Base-by-base conservation (phyloP, 2,113 vertebrate species). In the Xenopus borealis region DNA sequence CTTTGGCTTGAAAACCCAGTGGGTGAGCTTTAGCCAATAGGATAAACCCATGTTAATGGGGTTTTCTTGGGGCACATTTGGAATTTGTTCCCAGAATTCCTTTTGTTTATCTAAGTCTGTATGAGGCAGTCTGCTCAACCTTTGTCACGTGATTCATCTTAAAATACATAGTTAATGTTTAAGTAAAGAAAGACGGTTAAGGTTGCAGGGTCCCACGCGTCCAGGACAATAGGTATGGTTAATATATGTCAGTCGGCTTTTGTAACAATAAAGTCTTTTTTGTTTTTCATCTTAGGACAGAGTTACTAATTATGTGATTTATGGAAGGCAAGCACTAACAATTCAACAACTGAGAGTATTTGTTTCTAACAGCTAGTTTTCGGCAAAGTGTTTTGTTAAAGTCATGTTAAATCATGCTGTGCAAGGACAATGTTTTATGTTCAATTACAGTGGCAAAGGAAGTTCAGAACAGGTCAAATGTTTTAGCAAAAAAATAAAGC, bases 271-370 rank as follows among this genome's bases (percentile, higher is more conserved):
- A 27, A 52, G 40, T 64, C 1, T 81, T 81, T 27, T 85, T 79
- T 85, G 83, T 82, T 82, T 81, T 83, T 67, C 80, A 76, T 79
- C 78, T 85, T 81, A 78, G 79, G 83, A 81, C 67, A 80, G 79
- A 81, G 82, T 85, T 83, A 81, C 84, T 55, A 82, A 84, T 84
- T 83, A 81, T 77, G 64, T 90, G 80, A 88, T 90, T 92, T 88
- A 86, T 81, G 79, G 84, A 81, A 70, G 85, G 82, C 83, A 90
- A 84, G 83, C 67, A 80, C 68, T 81, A 81, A 88, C 86, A 82
- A 82, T 80, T 85, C 78, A 79, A 80, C 78, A 80, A 77, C 63
- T 46, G 82, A 81, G 68, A 66, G 18, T 61, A 53, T 86, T 89
- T 87, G 78, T 81, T 82, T 80, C 84, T 80, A 82, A 87, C 72